Percentiles rank a stretch among this genome's conserved stretches.
Evolutionary conservation across 30 jellyfish, hydroid and myxozoan species (phyloP).

Genomic region (Phacellophora camtschatica): DNA sequence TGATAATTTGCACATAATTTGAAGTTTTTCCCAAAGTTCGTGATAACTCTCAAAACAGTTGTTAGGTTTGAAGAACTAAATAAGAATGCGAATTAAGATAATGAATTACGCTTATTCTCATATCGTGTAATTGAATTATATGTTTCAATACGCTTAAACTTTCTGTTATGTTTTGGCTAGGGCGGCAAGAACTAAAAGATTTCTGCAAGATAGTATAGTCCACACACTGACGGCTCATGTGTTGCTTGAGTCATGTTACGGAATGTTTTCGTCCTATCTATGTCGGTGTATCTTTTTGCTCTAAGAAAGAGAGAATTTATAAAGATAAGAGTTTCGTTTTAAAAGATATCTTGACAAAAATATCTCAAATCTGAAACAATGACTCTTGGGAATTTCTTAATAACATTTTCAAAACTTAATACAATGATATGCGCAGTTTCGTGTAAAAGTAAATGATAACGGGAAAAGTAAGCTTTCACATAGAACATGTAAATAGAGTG

Average conservation of each 20-base stretch:
- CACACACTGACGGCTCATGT: conserved; percentile 17
- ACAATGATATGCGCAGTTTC: neutral
- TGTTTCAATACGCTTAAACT: conserved; percentile 65
- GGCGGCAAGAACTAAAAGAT: conserved; percentile 68
- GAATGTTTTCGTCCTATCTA: conserved; percentile 33
- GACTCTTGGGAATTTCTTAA: neutral
- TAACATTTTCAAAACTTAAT: neutral
- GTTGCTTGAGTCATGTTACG: conserved; percentile 16
- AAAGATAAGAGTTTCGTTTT: conserved; percentile 30
- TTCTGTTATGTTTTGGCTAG: conserved; percentile 76
- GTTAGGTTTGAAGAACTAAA: conserved; percentile 48
- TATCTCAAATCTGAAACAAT: neutral
- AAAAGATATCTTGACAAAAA: conserved; percentile 4
- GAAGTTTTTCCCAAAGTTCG: conserved; percentile 58
- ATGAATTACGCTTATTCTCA: conserved; percentile 69
- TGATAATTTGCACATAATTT: conserved; percentile 50
- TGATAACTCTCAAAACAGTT: conserved; percentile 51
- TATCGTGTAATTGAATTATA: conserved; percentile 57
- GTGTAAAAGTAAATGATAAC: neutral
- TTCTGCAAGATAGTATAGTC: conserved; percentile 24
- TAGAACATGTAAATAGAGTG: too few species aligned
- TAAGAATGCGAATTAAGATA: conserved; percentile 70
- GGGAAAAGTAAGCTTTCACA: neutral
- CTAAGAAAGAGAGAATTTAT: conserved; percentile 48
- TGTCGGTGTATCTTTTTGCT: conserved; percentile 78